phyloP scores from a whole-genome alignment of 2,797 vertebrate genomes.

The Otolemur crassicaudatus region DNA sequence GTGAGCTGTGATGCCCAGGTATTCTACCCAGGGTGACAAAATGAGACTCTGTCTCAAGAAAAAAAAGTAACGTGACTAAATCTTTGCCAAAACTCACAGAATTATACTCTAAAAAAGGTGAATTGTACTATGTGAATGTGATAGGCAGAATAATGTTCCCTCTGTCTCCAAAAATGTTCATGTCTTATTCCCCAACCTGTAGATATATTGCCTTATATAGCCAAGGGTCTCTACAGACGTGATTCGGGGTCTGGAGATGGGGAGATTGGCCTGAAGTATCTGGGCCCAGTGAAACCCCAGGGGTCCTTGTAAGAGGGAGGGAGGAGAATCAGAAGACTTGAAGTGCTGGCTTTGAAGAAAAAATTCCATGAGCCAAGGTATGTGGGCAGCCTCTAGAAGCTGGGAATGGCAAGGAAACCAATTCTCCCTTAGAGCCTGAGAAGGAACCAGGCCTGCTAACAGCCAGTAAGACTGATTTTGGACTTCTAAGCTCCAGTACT shows the following conservation, averaged over 20 bases:
- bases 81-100: background rate
- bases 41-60: too few relatives aligned
- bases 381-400: background rate
- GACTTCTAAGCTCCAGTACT: background rate
- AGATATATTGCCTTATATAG: background rate
- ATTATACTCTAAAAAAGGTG: background rate
- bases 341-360: constrained; percentile 6
- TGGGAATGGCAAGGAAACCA: background rate
- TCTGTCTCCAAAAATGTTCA: background rate
- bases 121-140: background rate
- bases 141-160: background rate
- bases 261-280: background rate
- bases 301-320: background rate
- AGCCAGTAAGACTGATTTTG: background rate
- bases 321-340: background rate
- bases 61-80: too few relatives aligned
- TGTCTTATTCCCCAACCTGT: background rate
- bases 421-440: background rate
- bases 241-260: background rate
- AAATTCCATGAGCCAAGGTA: background rate
- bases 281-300: background rate
- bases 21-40: too few relatives aligned
- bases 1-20: too few relatives aligned
- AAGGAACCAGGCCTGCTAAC: background rate
- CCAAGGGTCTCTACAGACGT: background rate